These are phyloP conservation scores for Sigmodon hispidus DNA, from an alignment of 2,113 vertebrate species.

Conservation along the genomic window DNA sequence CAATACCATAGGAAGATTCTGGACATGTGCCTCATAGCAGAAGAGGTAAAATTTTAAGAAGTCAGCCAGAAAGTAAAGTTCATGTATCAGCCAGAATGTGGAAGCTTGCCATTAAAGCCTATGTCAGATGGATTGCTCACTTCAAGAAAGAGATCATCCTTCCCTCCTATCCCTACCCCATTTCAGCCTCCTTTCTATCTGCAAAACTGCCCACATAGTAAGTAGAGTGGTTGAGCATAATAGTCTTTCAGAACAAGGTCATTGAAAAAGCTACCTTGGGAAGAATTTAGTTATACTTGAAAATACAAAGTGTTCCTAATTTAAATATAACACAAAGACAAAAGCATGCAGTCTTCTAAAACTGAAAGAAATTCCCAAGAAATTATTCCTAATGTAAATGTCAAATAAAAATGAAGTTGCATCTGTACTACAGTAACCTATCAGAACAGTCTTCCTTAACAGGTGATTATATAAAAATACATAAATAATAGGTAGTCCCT, in stretches of 20 bases:
- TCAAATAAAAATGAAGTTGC: not conserved
- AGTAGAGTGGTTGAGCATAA: not conserved
- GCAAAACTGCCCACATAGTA: not conserved
- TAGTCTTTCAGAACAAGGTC: no score
- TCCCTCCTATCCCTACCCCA: fast-evolving
- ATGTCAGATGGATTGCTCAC: not conserved
- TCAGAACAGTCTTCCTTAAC: not conserved
- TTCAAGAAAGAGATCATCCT: not conserved
- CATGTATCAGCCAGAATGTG: not conserved
- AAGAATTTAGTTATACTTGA: slow-evolving; percentile 17
- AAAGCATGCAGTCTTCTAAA: not conserved
- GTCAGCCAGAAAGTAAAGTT: not conserved
- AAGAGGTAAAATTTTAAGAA: not conserved
- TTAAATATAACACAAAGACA: not conserved
- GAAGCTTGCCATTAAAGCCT: not conserved
- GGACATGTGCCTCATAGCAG: not conserved
- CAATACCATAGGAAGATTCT: not conserved
- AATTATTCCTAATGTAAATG: not conserved
- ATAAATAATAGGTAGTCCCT: not conserved
- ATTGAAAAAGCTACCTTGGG: not conserved
- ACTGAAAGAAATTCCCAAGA: not conserved
- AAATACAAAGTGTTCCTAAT: not conserved
- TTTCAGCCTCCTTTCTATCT: not conserved
- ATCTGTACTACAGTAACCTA: not conserved
- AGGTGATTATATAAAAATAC: not conserved